Base-by-base conservation (phyloP, 2,797 vertebrate species). In the Onychomys arenicola region DNA sequence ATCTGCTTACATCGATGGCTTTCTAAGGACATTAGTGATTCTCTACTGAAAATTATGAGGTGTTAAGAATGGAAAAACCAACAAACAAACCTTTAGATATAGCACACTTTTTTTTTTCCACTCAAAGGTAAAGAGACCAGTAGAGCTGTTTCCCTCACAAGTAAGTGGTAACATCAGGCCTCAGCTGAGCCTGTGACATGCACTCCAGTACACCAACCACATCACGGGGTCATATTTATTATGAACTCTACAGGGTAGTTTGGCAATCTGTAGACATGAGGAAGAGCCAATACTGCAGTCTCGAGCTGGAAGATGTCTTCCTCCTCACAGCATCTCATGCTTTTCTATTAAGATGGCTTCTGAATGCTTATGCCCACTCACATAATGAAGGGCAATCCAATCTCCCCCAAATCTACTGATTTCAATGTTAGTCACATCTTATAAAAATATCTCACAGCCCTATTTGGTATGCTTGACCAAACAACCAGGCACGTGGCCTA, bases 21-120 rank as follows among this genome's bases (percentile, higher is more conserved):
- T 95, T 81, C 17, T 55, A 59, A 65, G 34, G 37, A 75, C 55
- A 83, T 65, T 55, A 61, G 27, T 85, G 29, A 89, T 71, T 93
- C n/a, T 23, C 10, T 71, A 76, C 10, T 34, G 34, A 96, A 94
- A 94, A 95, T 71, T 65, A 76, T 52, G 55, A 4, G 52, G 32
- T 77, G 49, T 34, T 89, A 49, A 83, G 27, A 96, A 92, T 9
- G 27, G 17, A 90, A 81, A 87, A 57, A 43, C 83, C 91, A 69
- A 57, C 81, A 49, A 49, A 57, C 32, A 43, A 43, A 25, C 59
- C 13, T 37, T 71, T 17, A 59, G 19, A 81, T 32, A 87, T 13
- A 85, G 83, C 86, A 46, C 67, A 57, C 65, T 73, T 95, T n/a
- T 46, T n/a, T 46, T 55, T 57, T 61, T 83, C 67, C 27, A 84